These are phyloP conservation scores for Lasioglossum leucozonium DNA, from an alignment of 2,888 invertebrate species.

Conservation along the genomic window DNA sequence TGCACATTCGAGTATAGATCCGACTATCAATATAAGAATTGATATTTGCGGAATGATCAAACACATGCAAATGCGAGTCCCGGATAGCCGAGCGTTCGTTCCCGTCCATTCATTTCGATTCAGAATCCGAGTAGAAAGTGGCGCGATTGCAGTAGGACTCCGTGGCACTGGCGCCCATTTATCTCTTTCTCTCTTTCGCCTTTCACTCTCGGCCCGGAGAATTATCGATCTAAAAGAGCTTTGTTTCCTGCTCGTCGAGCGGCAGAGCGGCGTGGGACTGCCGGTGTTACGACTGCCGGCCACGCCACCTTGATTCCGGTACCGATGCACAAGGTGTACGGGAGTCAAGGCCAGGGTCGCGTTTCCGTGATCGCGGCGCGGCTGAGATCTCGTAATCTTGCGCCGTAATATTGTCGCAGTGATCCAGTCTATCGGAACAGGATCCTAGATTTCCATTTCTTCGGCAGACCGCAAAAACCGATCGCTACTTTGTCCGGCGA, in stretches of 20 bases:
- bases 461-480: background rate
- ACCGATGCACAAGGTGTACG: constrained; percentile 56
- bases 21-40: background rate
- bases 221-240: constrained; percentile 52
- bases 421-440: constrained; percentile 16
- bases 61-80: background rate
- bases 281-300: constrained; percentile 50
- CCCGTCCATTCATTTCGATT: background rate
- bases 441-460: background rate
- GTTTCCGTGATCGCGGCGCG: constrained; percentile 68
- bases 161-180: constrained; percentile 1
- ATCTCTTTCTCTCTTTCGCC: constrained; percentile 25
- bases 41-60: background rate
- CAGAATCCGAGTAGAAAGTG: background rate
- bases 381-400: constrained; percentile 71
- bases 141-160: constrained; percentile 3
- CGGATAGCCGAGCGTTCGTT: background rate
- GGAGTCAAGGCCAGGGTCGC: constrained; percentile 73
- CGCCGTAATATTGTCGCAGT: constrained; percentile 35
- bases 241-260: constrained; percentile 39
- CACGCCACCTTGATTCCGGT: constrained; percentile 62
- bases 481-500: background rate
- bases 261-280: constrained; percentile 33
- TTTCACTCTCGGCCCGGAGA: constrained; percentile 44
- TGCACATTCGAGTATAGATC: background rate